Base-by-base conservation (phyloP, 2,888 invertebrate species). In the Dryobota labecula region DNA sequence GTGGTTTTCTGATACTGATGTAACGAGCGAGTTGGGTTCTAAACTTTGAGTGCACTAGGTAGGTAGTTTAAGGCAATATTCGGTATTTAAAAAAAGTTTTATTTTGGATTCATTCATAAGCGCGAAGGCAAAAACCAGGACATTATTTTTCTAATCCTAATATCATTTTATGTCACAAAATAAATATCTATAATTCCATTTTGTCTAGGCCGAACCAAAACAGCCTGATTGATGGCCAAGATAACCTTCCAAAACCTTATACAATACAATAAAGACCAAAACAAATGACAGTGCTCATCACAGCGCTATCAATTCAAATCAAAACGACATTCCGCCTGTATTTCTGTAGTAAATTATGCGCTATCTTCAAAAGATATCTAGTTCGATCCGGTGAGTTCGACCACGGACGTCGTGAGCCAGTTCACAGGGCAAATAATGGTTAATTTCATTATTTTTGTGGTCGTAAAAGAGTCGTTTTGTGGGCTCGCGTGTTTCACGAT, bases 401-500 rank as follows among this genome's bases (percentile, higher is more conserved):
- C 70, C 76, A 72, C 81, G 83, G 84, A 87, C 83, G 83, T 79
- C 85, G 84, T 87, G 82, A 85, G 87, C 82, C 85, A 76, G 78
- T 80, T 88, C 90, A 88, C 84, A 83, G 80, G 80, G 82, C 80
- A 88, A 89, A 90, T 89, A 90, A 89, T 89, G 87, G 83, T 88
- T 94, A 92, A 94, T 93, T 94, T 94, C 91, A 94, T 94, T 92
- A 93, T 91, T 91, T 92, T 91, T 90, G 91, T 89, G 89, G 87
- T 88, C 89, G 87, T 90, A 89, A 88, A 92, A 84, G 90, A 86
- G 86, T 88, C 89, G 88, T 85, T 90, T 88, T 82, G 88, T 84
- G 78, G 82, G 79, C 78, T 94, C 85, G 93, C 94, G 94, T 94
- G 94, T 81, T 85, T 80, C 85, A 82, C 82, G 80, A 76, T 74